phyloP scores from a whole-genome alignment of 1,140 invertebrate genomes.

The Grapholita molesta region DNA sequence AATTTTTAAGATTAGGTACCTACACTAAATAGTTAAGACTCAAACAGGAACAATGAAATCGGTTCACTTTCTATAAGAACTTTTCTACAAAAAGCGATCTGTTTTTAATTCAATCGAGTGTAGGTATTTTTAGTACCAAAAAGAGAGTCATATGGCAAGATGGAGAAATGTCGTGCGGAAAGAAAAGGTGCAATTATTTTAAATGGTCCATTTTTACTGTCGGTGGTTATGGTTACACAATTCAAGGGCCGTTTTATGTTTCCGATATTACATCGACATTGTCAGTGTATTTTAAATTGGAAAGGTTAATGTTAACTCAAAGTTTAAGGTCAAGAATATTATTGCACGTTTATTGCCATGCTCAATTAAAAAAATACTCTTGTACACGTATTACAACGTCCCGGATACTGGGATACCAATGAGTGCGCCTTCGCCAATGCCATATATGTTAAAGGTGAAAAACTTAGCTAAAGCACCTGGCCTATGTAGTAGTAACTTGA shows the following conservation, averaged over 20 bases:
- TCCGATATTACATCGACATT: neutral
- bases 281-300: neutral
- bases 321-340: neutral
- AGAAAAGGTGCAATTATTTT: constrained; percentile 19
- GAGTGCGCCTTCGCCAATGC: too few relatives aligned
- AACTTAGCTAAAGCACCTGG: too few relatives aligned
- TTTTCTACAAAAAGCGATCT: too few relatives aligned
- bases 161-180: neutral
- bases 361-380: neutral
- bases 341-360: neutral
- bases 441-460: too few relatives aligned
- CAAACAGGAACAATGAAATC: too few relatives aligned
- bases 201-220: constrained; percentile 21
- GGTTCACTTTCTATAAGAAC: too few relatives aligned
- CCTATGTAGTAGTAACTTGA: too few relatives aligned
- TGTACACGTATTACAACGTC: neutral
- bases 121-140: neutral
- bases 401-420: too few relatives aligned
- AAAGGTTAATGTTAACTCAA: neutral
- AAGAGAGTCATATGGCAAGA: neutral
- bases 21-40: too few relatives aligned
- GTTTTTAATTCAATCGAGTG: too few relatives aligned
- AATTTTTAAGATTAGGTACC: too few relatives aligned
- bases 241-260: neutral
- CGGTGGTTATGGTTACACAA: neutral